These are phyloP conservation scores for Semotilus atromaculatus DNA, from an alignment of 2,797 vertebrate species.

Conservation along the genomic window DNA sequence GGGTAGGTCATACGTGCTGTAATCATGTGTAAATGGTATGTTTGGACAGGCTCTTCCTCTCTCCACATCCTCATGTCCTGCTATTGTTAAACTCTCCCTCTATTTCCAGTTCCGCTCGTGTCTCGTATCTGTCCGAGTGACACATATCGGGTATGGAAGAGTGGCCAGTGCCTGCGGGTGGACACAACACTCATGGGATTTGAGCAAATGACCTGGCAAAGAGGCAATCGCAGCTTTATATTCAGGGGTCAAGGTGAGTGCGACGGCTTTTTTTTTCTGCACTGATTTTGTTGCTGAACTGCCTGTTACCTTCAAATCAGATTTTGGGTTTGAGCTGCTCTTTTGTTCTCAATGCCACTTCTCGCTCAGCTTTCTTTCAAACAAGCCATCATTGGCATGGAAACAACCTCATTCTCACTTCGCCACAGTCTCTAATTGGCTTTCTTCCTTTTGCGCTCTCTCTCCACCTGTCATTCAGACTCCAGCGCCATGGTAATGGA, in stretches of 20 bases:
- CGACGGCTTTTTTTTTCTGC: neutral
- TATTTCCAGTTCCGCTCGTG: constrained; percentile 88
- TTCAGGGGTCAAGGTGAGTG: constrained; percentile 92
- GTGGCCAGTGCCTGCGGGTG: constrained; percentile 93
- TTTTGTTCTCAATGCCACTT: constrained; percentile 14
- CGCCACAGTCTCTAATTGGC: constrained; percentile 35
- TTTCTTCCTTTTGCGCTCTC: constrained; percentile 33
- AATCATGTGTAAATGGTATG: constrained; percentile 24
- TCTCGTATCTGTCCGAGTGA: constrained; percentile 98
- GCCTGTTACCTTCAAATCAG: constrained; percentile 2
- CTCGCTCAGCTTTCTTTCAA: constrained; percentile 16
- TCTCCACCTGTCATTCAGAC: constrained; percentile 72
- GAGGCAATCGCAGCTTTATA: constrained; percentile 96
- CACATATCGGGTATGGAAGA: constrained; percentile 98
- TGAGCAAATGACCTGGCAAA: constrained; percentile 99
- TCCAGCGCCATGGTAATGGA: constrained; percentile 96
- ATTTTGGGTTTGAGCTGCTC: constrained; percentile 18
- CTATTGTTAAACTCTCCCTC: constrained; percentile 21
- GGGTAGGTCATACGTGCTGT: constrained; percentile 81
- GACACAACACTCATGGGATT: constrained; percentile 97
- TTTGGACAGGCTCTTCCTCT: constrained; percentile 22
- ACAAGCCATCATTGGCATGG: constrained; percentile 28
- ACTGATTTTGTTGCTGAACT: neutral
- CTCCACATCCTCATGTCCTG: constrained; percentile 11
- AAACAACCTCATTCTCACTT: constrained; percentile 25